Evolutionary conservation across 2,888 invertebrate species (phyloP).

Genomic region (Liposcelis brunnea): DNA sequence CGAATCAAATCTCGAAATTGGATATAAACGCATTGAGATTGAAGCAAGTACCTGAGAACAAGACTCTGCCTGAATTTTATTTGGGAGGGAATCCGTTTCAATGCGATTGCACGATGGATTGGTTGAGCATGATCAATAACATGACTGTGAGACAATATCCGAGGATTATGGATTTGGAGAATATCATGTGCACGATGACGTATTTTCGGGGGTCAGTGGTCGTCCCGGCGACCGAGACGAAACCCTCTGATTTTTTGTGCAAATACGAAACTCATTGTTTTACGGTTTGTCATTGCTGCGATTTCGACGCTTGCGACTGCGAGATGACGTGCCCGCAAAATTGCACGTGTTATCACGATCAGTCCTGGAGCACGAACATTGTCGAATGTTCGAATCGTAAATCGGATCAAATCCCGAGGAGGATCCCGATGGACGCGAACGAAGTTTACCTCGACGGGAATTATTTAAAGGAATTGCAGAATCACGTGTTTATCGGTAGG

Average conservation of each 20-base stretch:
- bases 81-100: slow-evolving; percentile 85
- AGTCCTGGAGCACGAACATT: slow-evolving; percentile 81
- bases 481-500: slow-evolving; percentile 76
- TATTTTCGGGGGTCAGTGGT: slow-evolving; percentile 66
- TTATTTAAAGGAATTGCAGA: slow-evolving; percentile 63
- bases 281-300: slow-evolving; percentile 88
- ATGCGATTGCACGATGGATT: slow-evolving; percentile 91
- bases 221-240: slow-evolving; percentile 56
- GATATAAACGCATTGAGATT: slow-evolving; percentile 65
- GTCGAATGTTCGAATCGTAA: slow-evolving; percentile 76
- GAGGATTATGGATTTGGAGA: slow-evolving; percentile 72
- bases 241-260: slow-evolving; percentile 74
- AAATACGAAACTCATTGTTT: slow-evolving; percentile 87
- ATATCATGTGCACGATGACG: slow-evolving; percentile 74
- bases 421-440: slow-evolving; percentile 87
- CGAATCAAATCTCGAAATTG: slow-evolving; percentile 67
- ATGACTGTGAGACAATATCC: slow-evolving; percentile 70
- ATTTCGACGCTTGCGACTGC: slow-evolving; percentile 91
- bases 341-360: slow-evolving; percentile 89
- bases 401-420: slow-evolving; percentile 58
- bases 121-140: slow-evolving; percentile 79
- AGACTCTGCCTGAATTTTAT: slow-evolving; percentile 71
- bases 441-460: slow-evolving; percentile 87
- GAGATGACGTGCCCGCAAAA: slow-evolving; percentile 91
- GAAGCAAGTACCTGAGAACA: slow-evolving; percentile 51